Percentiles rank a stretch among this genome's conserved stretches.
Conservation (phyloP, 1,140 invertebrate species). For the Agrypnia vestita region DNA sequence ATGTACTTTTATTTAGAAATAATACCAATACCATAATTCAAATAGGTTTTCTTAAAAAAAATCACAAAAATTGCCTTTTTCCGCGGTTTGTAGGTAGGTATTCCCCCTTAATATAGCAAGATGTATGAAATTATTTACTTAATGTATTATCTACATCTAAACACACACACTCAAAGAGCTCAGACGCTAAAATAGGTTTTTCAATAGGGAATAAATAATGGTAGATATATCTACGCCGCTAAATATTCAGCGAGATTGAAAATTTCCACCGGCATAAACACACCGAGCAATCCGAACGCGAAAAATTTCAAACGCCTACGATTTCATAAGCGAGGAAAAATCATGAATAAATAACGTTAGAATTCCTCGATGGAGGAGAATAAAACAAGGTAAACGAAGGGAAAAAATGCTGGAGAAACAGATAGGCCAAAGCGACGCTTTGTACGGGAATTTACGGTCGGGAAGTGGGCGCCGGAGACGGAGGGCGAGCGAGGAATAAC, state of each 20-base stretch:
- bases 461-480: constrained; percentile 44
- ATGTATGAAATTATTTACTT: too few species aligned
- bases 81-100: too few species aligned
- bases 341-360: constrained; percentile 49
- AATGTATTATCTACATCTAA: too few species aligned
- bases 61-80: too few species aligned
- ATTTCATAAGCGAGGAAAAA: constrained; percentile 41
- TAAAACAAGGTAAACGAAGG: constrained; percentile 41
- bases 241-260: neutral
- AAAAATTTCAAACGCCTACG: constrained; percentile 33
- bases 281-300: constrained; percentile 14
- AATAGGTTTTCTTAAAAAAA: too few species aligned
- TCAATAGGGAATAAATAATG: too few species aligned
- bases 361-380: constrained; percentile 43
- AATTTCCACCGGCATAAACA: neutral
- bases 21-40: too few species aligned
- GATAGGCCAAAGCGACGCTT: constrained; percentile 57
- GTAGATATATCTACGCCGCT: too few species aligned
- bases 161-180: too few species aligned
- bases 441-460: constrained; percentile 58
- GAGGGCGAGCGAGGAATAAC: constrained; percentile 38
- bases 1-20: too few species aligned
- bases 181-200: too few species aligned
- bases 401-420: constrained; percentile 53
- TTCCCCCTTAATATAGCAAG: too few species aligned